Evolutionary conservation across 2,113 vertebrate genomes (phyloP).

Genomic region (Taxidea taxus): DNA sequence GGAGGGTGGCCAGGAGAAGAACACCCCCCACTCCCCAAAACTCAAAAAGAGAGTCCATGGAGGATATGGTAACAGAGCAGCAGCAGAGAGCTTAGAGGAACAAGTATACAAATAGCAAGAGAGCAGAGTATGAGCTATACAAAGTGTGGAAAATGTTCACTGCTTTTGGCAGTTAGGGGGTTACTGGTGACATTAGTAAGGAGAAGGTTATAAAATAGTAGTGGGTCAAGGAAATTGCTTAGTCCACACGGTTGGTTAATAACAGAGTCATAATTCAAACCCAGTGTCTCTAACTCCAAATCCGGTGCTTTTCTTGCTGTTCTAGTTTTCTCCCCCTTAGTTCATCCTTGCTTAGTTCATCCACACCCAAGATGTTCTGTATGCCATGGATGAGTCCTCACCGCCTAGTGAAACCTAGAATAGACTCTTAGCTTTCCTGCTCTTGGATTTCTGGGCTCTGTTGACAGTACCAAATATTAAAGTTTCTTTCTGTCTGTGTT

Average conservation of each 20-base stretch:
- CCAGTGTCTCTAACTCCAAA: neutral
- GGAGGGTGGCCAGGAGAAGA: neutral
- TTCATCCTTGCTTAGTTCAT: neutral
- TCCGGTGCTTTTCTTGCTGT: neutral
- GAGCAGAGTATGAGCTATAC: neutral
- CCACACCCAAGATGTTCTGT: neutral
- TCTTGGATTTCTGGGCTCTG: neutral
- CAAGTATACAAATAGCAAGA: neutral
- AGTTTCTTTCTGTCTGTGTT: neutral
- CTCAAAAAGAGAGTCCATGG: neutral
- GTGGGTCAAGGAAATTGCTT: neutral
- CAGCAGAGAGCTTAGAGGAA: neutral
- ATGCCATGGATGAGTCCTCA: neutral
- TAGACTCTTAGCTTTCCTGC: neutral
- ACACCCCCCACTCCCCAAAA: neutral
- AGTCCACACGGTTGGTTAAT: neutral
- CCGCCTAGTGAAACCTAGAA: neutral
- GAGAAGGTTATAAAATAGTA: neutral
- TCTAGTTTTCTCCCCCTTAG: neutral
- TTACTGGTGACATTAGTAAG: neutral
- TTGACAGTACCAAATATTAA: neutral
- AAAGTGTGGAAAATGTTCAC: neutral
- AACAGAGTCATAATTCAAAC: neutral
- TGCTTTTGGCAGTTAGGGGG: neutral
- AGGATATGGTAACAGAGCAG: neutral